phyloP scores from a whole-genome alignment of 1,140 invertebrate genomes.

The Tenebrio molitor region DNA sequence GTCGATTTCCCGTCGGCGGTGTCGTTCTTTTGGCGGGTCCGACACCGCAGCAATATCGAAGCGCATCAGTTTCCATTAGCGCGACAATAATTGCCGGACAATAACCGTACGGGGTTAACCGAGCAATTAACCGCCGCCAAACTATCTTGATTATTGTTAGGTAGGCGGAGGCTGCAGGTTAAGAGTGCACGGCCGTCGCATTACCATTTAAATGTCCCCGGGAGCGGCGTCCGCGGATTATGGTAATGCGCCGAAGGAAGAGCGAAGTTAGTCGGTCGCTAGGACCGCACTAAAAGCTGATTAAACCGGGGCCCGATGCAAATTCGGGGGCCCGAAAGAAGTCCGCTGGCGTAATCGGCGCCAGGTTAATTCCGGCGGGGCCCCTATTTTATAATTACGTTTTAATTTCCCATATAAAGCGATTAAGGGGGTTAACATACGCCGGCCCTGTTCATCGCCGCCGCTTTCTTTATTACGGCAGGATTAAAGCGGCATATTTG shows the following conservation, averaged over 20 bases:
- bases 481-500: slow-evolving; percentile 56
- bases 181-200: slow-evolving; percentile 35
- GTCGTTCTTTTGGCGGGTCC: no score
- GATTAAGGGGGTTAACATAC: slow-evolving; percentile 48
- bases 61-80: slow-evolving; percentile 45
- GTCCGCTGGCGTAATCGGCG: slow-evolving; percentile 54
- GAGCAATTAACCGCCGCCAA: slow-evolving; percentile 51
- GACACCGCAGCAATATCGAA: slow-evolving; percentile 32
- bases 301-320: slow-evolving; percentile 52
- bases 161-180: slow-evolving; percentile 13
- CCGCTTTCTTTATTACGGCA: slow-evolving; percentile 49
- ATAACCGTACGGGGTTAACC: slow-evolving; percentile 41
- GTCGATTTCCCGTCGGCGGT: no score
- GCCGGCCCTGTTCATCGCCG: slow-evolving; percentile 14
- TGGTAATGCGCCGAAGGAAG: slow-evolving; percentile 51
- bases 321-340: slow-evolving; percentile 53
- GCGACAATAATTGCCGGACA: slow-evolving; percentile 40
- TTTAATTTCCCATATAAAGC: slow-evolving; percentile 57
- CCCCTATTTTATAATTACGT: slow-evolving; percentile 53
- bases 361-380: slow-evolving; percentile 50
- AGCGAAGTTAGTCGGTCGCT: slow-evolving; percentile 47
- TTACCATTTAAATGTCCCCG: slow-evolving; percentile 55
- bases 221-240: slow-evolving; percentile 48
- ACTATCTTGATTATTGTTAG: slow-evolving; percentile 55
- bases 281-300: slow-evolving; percentile 53